Conservation (phyloP, 2,113 vertebrate species). For the Chionomys nivalis region DNA sequence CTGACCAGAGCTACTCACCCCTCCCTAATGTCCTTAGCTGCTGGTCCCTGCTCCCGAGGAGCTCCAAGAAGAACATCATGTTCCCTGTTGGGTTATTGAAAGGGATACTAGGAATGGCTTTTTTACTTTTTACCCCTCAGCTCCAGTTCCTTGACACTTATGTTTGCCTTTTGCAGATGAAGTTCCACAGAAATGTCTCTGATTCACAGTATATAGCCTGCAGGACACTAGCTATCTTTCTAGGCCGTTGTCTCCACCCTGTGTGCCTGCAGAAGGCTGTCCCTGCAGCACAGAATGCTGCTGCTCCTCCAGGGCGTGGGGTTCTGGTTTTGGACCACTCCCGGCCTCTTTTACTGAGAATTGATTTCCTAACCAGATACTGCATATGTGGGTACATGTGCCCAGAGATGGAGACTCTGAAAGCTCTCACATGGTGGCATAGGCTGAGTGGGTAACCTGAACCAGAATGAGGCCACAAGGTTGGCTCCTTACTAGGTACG, state of each 20-base stretch:
- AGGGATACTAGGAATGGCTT: not conserved
- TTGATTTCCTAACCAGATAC: not conserved
- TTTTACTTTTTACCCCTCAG: rapidly evolving
- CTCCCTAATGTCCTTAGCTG: not conserved
- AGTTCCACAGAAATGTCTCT: rapidly evolving
- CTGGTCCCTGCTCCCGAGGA: not conserved
- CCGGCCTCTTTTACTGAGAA: not conserved
- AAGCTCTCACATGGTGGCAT: not conserved
- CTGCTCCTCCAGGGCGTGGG: not conserved
- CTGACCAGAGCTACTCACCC: not conserved
- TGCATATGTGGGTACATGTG: rapidly evolving
- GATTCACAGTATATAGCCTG: rapidly evolving
- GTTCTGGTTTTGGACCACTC: too few relatives aligned
- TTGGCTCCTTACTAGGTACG: not conserved
- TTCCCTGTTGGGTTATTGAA: not conserved
- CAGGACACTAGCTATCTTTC: rapidly evolving
- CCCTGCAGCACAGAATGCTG: too few relatives aligned
- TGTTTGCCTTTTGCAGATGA: not conserved
- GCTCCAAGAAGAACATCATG: not conserved
- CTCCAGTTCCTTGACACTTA: rapidly evolving
- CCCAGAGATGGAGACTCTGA: not conserved
- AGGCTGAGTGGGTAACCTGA: not conserved
- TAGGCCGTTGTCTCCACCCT: not conserved
- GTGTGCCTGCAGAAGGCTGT: not conserved
- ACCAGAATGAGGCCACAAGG: not conserved